phyloP scores from a whole-genome alignment of 2,888 invertebrate species.

The Rotaria sp. region DNA sequence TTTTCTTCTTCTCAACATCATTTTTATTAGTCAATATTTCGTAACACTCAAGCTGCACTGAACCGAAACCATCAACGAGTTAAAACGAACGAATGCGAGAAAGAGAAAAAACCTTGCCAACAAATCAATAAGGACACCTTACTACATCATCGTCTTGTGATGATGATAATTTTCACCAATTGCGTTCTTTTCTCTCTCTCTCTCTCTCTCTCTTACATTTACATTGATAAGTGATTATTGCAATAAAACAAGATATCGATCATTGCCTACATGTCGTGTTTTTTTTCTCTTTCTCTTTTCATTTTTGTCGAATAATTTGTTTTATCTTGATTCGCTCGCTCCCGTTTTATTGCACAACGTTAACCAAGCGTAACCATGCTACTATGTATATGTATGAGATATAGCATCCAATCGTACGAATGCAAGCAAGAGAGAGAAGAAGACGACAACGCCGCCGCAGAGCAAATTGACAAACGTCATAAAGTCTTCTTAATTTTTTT shows the following conservation, averaged over 20 bases:
- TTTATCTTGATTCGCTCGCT: conserved; percentile 19
- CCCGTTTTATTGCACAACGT: conserved; percentile 24
- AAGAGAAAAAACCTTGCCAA: neutral
- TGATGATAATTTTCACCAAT: conserved; percentile 19
- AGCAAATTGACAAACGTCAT: conserved; percentile 22
- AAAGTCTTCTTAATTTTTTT: conserved; percentile 2
- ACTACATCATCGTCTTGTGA: neutral
- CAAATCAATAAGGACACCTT: conserved; percentile 20
- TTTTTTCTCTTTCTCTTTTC: neutral
- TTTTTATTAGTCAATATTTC: conserved; percentile 22
- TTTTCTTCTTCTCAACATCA: conserved; percentile 18
- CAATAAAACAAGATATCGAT: conserved; percentile 27
- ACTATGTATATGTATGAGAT: neutral
- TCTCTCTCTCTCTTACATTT: neutral
- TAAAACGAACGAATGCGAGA: conserved; percentile 6
- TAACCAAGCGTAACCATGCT: neutral
- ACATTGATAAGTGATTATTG: conserved; percentile 28
- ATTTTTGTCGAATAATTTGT: neutral
- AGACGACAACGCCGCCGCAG: neutral
- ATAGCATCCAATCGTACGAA: neutral
- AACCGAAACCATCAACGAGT: neutral
- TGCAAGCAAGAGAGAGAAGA: neutral
- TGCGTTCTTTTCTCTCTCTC: neutral
- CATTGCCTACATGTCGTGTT: conserved; percentile 10
- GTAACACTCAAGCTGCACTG: conserved; percentile 12